These are phyloP conservation scores for Caradrina clavipalpis DNA, from an alignment of 2,888 invertebrate genomes.

Conservation along the genomic window DNA sequence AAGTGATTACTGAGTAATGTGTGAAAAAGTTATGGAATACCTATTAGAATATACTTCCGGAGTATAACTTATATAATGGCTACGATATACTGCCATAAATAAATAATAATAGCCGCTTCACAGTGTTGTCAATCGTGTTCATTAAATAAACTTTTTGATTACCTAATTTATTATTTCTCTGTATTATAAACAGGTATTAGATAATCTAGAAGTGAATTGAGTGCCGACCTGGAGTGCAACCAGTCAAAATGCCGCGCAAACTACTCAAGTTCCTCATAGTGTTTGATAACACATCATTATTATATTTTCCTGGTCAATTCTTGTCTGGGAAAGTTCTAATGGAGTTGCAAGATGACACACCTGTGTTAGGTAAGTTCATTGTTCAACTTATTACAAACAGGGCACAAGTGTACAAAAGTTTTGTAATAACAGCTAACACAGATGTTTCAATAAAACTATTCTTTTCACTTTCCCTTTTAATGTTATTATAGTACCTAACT, in stretches of 20 bases:
- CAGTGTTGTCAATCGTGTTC: conserved; percentile 29
- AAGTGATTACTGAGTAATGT: conserved; percentile 31
- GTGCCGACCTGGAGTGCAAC: conserved; percentile 1
- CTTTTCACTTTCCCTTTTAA: background rate
- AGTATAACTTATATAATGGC: conserved; percentile 61
- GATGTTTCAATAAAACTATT: conserved; percentile 6
- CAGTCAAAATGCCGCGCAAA: conserved; percentile 94
- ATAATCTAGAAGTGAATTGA: conserved; percentile 37
- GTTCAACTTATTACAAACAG: conserved; percentile 11
- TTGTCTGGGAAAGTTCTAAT: conserved; percentile 97
- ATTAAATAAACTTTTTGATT: conserved; percentile 10
- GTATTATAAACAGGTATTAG: conserved; percentile 23
- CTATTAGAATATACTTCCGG: conserved; percentile 34
- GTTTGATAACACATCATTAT: conserved; percentile 97
- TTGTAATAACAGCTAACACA: conserved; percentile 27
- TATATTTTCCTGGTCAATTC: conserved; percentile 98
- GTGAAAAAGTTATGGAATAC: conserved; percentile 33
- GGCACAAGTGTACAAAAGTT: background rate
- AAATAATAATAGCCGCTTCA: conserved; percentile 46
- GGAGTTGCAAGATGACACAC: conserved; percentile 98
- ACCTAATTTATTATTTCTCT: conserved; percentile 14
- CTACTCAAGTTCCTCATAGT: conserved; percentile 97
- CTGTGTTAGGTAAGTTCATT: conserved; percentile 93
- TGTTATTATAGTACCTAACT: background rate
- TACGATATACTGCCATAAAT: conserved; percentile 56